Percentiles rank a stretch among this genome's conserved stretches.
phyloP scores from a whole-genome alignment of 1,140 invertebrate species.

The Zeugodacus cucurbitae region DNA sequence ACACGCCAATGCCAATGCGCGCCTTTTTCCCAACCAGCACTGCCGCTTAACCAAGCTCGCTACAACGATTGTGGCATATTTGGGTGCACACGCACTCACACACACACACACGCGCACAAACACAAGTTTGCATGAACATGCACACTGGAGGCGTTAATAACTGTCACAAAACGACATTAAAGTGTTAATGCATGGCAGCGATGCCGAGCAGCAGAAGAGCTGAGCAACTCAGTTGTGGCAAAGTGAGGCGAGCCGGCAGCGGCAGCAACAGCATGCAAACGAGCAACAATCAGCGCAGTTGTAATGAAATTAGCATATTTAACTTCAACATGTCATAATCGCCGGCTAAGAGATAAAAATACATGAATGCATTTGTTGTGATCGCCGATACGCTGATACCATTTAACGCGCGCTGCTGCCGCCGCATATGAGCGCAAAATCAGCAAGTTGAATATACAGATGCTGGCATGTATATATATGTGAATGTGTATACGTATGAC shows the following conservation, averaged over 20 bases:
- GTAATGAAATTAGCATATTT: slow-evolving; percentile 39
- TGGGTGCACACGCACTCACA: neutral
- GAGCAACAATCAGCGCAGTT: slow-evolving; percentile 35
- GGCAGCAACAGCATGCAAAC: slow-evolving; percentile 14
- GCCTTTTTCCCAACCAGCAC: neutral
- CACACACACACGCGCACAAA: no score
- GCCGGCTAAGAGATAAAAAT: slow-evolving; percentile 36
- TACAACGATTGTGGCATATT: neutral
- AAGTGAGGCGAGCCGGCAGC: neutral
- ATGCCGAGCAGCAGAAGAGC: neutral
- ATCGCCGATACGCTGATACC: slow-evolving; percentile 31
- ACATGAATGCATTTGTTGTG: slow-evolving; percentile 39
- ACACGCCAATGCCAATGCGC: neutral
- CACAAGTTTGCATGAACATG: neutral
- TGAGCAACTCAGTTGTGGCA: neutral
- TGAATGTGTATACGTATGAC: neutral
- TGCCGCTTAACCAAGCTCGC: neutral
- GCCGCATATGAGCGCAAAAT: neutral
- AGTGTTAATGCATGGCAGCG: slow-evolving; percentile 11
- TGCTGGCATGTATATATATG: neutral
- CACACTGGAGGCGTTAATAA: slow-evolving; percentile 31
- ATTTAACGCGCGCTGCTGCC: neutral
- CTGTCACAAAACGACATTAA: slow-evolving; percentile 30
- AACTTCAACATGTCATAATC: slow-evolving; percentile 39
- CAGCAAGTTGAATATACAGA: neutral